Evolutionary conservation across 1,140 invertebrate genomes (phyloP), one percentile per base, ranked within the genome.

Genomic region (Orius laevigatus): DNA sequence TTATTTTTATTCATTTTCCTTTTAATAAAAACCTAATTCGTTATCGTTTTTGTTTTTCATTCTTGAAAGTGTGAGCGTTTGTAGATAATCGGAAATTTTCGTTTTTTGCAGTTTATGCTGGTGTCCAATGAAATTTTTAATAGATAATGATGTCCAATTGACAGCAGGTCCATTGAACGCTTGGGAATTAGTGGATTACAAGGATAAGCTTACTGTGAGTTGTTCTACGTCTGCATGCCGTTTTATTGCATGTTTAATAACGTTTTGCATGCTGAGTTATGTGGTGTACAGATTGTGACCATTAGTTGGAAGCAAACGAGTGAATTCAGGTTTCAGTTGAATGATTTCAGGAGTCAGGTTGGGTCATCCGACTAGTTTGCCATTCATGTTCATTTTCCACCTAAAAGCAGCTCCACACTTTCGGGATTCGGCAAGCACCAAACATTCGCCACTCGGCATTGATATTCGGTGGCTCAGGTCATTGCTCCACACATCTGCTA

Each of bases 81-180:
- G 25, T 25, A 4, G 25, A 25, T 25, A 25, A 4, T 25, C 25
- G 8, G n/a, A n/a, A n/a, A n/a, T n/a, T n/a, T n/a, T n/a, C n/a
- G 8, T 25, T 25, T 33, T 31, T 50, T 50, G 1, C 34, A 51
- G 49, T 41, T 16, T 41, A 51, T 51, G 49, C 49, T 32, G 38
- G 44, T 15, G 25, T 39, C 46, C 53, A 54, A 54, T 54, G 53
- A 54, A 54, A 54, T 49, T 54, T 16, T 39, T 54, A 34, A 40
- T 45, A 34, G 53, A 54, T n/a, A 34, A 12, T 33, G 53, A 54
- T 49, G 34, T 49, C 39, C 50, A 51, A 25, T 16, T 38, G 14
- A 39, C 25, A 31, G 15, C 20, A 12, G 42, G 40, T 33, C 31
- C 31, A 38, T 19, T 51, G 31, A 25, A 35, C 11, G 38, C 46